Conservation (phyloP, 35 echinoderm and acorn worm species). For the Ophiothrix spiculata region DNA sequence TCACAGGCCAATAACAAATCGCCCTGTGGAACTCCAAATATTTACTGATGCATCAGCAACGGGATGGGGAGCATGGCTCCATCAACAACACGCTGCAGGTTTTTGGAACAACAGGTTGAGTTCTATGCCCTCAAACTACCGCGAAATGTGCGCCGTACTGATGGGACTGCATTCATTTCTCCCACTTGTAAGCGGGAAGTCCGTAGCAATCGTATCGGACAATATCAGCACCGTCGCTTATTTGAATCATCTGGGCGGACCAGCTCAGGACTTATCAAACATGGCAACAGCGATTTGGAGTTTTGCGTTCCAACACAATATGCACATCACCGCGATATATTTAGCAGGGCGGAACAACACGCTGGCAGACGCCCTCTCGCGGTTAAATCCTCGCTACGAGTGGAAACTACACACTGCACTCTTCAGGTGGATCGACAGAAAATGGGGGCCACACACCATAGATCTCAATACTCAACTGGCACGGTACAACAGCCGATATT, state of each 20-base stretch:
- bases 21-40: background rate
- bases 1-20: background rate
- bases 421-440: slow-evolving; percentile 3
- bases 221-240: slow-evolving; percentile 51
- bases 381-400: slow-evolving; percentile 24
- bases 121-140: too few species aligned
- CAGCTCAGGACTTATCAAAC: slow-evolving; percentile 13
- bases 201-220: slow-evolving; percentile 50
- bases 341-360: slow-evolving; percentile 4
- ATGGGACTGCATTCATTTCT: slow-evolving; percentile 30
- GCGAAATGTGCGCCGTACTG: too few species aligned
- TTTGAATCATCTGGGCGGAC: slow-evolving; percentile 46
- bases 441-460: slow-evolving; percentile 46
- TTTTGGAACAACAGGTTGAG: too few species aligned
- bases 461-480: slow-evolving; percentile 49
- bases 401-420: slow-evolving; percentile 31
- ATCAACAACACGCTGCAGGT: background rate
- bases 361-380: slow-evolving; percentile 25
- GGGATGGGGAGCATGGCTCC: background rate
- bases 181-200: slow-evolving; percentile 21
- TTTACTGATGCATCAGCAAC: background rate
- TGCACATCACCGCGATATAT: background rate
- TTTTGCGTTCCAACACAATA: background rate
- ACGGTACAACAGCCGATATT: slow-evolving; percentile 46
- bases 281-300: slow-evolving; percentile 24